Evolutionary conservation across 2,797 vertebrate species (phyloP), one percentile per base, ranked within the genome.

Genomic region (Passerculus sandwichensis): DNA sequence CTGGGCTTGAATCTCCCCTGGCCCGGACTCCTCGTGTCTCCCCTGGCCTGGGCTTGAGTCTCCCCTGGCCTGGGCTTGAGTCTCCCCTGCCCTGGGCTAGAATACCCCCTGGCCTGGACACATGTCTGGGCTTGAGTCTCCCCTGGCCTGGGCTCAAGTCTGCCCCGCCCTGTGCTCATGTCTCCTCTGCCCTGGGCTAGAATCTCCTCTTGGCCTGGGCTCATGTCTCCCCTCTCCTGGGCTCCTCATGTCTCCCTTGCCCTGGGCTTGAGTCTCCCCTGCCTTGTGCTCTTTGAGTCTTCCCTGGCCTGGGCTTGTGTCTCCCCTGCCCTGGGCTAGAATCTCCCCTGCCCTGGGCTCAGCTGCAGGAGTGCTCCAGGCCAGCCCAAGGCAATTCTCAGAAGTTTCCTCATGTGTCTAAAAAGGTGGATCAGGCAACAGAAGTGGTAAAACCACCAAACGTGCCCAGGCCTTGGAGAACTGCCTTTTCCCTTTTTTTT

Each of bases 361-460:
- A 0, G 34, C 23, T 3, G 26, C 54, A 5, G 6, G 42, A 75
- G 57, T 0, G 0, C 78, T 48, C 21, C 5, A 56, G 45, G 80
- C 56, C 0, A 0, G 71, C 73, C 44, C 59, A 30, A 56, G 74
- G 72, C 57, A 3, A 3, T 77, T 91, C 84, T 94, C 71, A 57
- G 78, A 87, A 93, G 25, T 64, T 72, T 78, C 65, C 61, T 91
- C 87, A 29, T 59, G 61, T 76, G 65, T 89, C 93, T 95, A 89
- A 76, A 92, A 94, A 96, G 87, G 89, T 94, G 91, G 81, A 92
- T 79, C 84, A 96, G 53, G 80, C 89, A 77, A 85, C 67, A 75
- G 91, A 95, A 96, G 72, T 6, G 2, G 77, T 6, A 11, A 96
- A 95, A 78, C 76, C 59, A 86, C 90, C 77, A 94, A 57, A 57